phyloP scores from a whole-genome alignment of 2,113 vertebrate species.

The Nothocercus julius region DNA sequence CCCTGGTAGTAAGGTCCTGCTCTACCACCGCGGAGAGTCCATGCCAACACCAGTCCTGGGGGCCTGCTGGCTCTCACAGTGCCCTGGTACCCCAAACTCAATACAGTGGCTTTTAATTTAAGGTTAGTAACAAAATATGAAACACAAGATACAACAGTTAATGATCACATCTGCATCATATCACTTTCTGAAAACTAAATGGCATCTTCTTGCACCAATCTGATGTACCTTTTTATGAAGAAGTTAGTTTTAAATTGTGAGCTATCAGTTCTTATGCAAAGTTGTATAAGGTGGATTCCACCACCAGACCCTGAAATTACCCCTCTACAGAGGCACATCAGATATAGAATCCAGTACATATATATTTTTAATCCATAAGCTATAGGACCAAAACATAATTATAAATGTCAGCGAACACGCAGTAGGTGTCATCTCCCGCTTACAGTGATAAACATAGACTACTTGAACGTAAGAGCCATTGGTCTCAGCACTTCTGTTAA shows the following conservation, averaged over 20 bases:
- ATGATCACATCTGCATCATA: background rate
- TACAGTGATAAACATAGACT: background rate
- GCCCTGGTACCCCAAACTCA: fast-evolving
- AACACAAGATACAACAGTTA: background rate
- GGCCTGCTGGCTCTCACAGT: fast-evolving
- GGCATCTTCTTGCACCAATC: background rate
- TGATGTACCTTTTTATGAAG: background rate
- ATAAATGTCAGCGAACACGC: background rate
- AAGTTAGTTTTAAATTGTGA: background rate
- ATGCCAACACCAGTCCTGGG: fast-evolving
- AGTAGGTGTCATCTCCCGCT: background rate
- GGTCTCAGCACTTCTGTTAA: background rate
- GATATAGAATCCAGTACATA: background rate
- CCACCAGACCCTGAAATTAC: background rate
- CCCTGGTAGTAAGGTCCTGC: background rate
- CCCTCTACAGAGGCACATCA: background rate
- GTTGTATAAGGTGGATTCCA: background rate
- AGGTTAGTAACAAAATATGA: background rate
- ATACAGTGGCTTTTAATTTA: background rate
- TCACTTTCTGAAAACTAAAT: slow-evolving; percentile 1
- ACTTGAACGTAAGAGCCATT: background rate
- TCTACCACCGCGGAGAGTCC: background rate
- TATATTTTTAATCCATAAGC: background rate
- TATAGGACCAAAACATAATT: background rate
- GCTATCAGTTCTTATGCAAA: background rate